Percentiles rank a stretch among this genome's conserved stretches.
Evolutionary conservation across 2,113 vertebrate species (phyloP).

Genomic region (Pycnonotus jocosus): DNA sequence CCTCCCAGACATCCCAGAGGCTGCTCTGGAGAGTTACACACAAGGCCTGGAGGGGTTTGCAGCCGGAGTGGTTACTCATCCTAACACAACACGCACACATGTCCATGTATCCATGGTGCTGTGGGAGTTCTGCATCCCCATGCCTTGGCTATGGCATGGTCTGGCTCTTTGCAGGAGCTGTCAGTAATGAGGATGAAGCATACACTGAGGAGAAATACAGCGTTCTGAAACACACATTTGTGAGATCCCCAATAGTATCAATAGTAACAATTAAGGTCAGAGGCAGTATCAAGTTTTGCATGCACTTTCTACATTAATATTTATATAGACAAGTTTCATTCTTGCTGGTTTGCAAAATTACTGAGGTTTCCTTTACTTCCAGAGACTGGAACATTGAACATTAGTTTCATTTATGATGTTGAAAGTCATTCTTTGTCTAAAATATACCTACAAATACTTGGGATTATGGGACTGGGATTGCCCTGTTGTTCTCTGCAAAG

Average conservation of each 20-base stretch:
- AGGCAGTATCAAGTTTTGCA: conserved; percentile 9
- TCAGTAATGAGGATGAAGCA: background rate
- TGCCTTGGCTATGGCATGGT: background rate
- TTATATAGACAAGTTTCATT: conserved; percentile 15
- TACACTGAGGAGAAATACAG: conserved; percentile 6
- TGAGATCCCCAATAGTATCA: background rate
- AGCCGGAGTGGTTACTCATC: background rate
- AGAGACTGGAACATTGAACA: background rate
- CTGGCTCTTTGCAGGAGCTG: background rate
- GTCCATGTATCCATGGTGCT: background rate
- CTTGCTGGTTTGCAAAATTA: conserved; percentile 16
- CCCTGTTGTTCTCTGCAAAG: background rate
- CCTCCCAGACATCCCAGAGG: background rate
- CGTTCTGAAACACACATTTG: background rate
- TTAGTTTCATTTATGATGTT: background rate
- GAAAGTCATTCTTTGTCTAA: background rate
- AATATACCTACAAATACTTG: background rate
- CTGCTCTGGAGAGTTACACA: background rate
- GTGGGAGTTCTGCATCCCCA: background rate
- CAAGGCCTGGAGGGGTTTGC: background rate
- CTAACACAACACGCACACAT: background rate
- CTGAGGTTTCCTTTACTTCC: conserved; percentile 12
- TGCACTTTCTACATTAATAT: conserved; percentile 21
- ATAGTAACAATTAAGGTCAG: background rate
- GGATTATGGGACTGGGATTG: background rate